Percentiles rank a stretch among this genome's conserved stretches.
These are phyloP conservation scores for Muricea muricata DNA, from an alignment of 92 coral and sea anemone species.

Conservation along the genomic window DNA sequence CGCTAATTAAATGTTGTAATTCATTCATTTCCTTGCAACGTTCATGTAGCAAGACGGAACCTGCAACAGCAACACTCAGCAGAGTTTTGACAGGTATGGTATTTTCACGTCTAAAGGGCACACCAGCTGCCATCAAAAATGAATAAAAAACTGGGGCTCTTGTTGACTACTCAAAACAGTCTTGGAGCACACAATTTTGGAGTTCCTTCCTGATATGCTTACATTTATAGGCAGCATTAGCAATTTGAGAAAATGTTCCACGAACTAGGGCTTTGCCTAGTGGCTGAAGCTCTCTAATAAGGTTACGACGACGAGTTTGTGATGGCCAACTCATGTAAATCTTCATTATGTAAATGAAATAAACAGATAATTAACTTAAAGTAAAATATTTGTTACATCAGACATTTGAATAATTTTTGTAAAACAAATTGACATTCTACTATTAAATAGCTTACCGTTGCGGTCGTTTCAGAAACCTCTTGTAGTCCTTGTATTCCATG, in stretches of 20 bases:
- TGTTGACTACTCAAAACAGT: slow-evolving; percentile 33
- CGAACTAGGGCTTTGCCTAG: slow-evolving; percentile 14
- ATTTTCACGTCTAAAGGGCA: slow-evolving; percentile 28
- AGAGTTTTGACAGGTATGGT: neutral
- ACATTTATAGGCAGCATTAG: slow-evolving; percentile 19
- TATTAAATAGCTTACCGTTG: no score
- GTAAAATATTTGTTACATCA: no score
- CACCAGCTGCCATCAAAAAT: slow-evolving; percentile 19
- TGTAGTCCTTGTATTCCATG: no score
- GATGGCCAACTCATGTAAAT: neutral
- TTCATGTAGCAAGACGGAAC: slow-evolving; percentile 5
- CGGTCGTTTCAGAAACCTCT: no score
- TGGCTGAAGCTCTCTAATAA: neutral
- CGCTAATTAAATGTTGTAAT: slow-evolving; percentile 4
- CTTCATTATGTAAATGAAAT: neutral
- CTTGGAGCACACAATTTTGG: neutral
- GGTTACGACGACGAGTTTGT: slow-evolving; percentile 7
- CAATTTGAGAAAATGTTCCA: slow-evolving; percentile 59
- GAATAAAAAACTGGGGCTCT: slow-evolving; percentile 46
- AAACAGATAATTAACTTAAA: no score
- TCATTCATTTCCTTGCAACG: slow-evolving; percentile 34
- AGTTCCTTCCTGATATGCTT: slow-evolving; percentile 14
- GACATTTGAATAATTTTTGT: no score
- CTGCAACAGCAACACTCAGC: slow-evolving; percentile 41
- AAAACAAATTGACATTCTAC: no score